phyloP scores from a whole-genome alignment of 1,140 invertebrate species.

The Drosophila sturtevanti region DNA sequence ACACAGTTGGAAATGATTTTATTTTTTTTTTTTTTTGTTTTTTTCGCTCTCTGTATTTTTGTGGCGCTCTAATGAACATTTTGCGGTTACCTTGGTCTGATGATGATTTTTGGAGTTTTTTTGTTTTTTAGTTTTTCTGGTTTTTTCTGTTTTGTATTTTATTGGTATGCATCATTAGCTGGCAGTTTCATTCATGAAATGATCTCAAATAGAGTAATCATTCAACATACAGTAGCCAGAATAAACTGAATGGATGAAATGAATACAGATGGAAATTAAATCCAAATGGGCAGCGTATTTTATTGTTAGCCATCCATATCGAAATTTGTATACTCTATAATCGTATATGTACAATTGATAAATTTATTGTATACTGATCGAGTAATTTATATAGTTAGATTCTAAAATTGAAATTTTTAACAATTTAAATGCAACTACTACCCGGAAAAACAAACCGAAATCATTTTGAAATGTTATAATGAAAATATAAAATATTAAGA shows the following conservation, averaged over 20 bases:
- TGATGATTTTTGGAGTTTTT: slow-evolving; percentile 8
- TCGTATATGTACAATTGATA: too few species aligned
- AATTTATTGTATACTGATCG: too few species aligned
- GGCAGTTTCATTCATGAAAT: slow-evolving; percentile 57
- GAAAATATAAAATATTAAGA: too few species aligned
- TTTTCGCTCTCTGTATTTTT: not conserved
- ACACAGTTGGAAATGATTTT: slow-evolving; percentile 22
- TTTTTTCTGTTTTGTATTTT: slow-evolving; percentile 20
- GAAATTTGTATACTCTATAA: not conserved
- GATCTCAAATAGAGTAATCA: slow-evolving; percentile 53
- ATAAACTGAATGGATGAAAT: not conserved
- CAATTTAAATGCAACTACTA: too few species aligned
- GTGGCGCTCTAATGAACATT: slow-evolving; percentile 63
- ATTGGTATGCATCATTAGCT: slow-evolving; percentile 48
- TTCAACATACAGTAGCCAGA: slow-evolving; percentile 34
- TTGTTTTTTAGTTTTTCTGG: slow-evolving; percentile 2
- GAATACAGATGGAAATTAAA: not conserved
- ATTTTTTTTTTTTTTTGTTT: not conserved
- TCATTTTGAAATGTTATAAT: too few species aligned
- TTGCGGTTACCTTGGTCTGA: slow-evolving; percentile 44
- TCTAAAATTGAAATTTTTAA: too few species aligned
- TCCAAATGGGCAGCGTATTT: not conserved
- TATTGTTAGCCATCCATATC: too few species aligned
- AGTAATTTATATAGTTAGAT: too few species aligned
- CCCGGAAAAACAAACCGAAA: too few species aligned